A percentile compares a stretch with the other conserved stretches of the same genome.
These are phyloP conservation scores for Calephelis nemesis DNA, from an alignment of 1,140 invertebrate genomes.

Conservation along the genomic window DNA sequence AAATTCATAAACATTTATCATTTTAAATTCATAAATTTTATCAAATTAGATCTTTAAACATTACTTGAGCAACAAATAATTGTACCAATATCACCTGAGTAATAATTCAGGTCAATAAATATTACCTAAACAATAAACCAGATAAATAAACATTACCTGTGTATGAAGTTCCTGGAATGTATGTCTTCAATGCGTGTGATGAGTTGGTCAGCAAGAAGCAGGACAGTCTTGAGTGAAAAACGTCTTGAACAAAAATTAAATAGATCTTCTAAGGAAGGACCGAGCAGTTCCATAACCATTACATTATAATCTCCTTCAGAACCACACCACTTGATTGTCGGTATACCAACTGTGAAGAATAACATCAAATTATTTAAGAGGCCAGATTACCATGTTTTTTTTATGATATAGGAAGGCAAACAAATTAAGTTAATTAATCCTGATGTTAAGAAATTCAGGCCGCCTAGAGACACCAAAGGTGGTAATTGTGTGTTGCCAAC, in stretches of 20 bases:
- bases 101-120: too few relatives aligned
- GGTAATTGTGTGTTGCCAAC: too few relatives aligned
- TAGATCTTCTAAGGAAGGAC: conserved; percentile 98
- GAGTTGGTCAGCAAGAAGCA: conserved; percentile 98
- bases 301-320: conserved; percentile 99
- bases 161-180: conserved; percentile 98
- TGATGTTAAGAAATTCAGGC: too few relatives aligned
- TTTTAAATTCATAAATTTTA: too few relatives aligned
- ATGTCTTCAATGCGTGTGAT: conserved; percentile 98
- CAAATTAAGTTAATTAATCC: not conserved
- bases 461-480: too few relatives aligned
- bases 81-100: too few relatives aligned
- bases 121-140: too few relatives aligned
- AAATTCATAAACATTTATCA: too few relatives aligned
- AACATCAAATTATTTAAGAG: conserved; percentile 19
- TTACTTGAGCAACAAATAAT: too few relatives aligned
- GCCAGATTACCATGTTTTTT: too few relatives aligned
- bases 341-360: conserved; percentile 90
- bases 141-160: conserved; percentile 72
- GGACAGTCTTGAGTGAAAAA: conserved; percentile 98
- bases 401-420: not conserved
- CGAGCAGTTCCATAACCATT: conserved; percentile 99
- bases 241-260: conserved; percentile 99
- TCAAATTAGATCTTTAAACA: too few relatives aligned
- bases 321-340: conserved; percentile 98